These are phyloP conservation scores for Gymnobelideus leadbeateri DNA, from an alignment of 2,113 vertebrate genomes.

Conservation along the genomic window DNA sequence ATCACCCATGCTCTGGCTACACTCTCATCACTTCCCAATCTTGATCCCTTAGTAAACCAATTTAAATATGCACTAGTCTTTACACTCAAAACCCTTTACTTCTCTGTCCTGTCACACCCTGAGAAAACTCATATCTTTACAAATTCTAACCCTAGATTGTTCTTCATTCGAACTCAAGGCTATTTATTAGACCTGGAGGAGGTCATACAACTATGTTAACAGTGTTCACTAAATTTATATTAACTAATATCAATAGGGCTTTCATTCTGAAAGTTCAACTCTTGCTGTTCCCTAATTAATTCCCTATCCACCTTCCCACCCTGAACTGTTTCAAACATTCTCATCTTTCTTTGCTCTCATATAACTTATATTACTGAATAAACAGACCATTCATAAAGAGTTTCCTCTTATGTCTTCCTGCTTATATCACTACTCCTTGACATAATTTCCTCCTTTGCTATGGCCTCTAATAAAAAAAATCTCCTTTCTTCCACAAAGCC, in stretches of 20 bases:
- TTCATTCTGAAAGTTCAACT: not conserved
- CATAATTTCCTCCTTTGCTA: not conserved
- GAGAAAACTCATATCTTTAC: not conserved
- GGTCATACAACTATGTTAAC: not conserved
- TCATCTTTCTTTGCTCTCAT: not conserved
- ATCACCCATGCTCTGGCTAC: not conserved
- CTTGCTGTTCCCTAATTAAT: not conserved
- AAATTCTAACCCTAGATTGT: not conserved
- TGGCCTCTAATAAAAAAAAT: not conserved
- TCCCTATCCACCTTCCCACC: not conserved
- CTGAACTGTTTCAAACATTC: not conserved
- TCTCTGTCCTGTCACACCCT: not conserved
- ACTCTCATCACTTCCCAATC: not conserved
- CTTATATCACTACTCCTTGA: not conserved
- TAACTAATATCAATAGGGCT: not conserved
- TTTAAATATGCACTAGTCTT: not conserved
- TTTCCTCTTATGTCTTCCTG: not conserved
- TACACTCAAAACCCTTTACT: not conserved
- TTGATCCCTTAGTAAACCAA: not conserved
- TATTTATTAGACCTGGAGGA: not conserved
- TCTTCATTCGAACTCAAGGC: not conserved
- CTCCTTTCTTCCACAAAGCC: not conserved
- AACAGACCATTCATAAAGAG: not conserved
- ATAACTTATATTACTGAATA: not conserved
- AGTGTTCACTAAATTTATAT: not conserved